phyloP scores from a whole-genome alignment of 2,888 invertebrate genomes.

The Ophioninae sp. region DNA sequence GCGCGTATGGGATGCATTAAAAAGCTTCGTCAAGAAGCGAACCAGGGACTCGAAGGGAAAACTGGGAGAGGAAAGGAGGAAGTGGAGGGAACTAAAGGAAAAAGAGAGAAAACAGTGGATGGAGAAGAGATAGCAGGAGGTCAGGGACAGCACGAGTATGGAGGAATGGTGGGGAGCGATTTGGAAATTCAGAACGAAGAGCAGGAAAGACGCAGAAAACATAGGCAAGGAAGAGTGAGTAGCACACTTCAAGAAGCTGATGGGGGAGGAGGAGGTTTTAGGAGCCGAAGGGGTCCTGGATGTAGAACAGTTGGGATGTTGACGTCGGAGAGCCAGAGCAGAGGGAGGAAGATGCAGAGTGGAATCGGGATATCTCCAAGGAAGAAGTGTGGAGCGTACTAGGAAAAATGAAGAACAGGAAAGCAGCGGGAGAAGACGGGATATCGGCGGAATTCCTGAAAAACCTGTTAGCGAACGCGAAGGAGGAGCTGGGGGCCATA shows the following conservation, averaged over 20 bases:
- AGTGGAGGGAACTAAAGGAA: neutral
- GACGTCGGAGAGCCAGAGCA: neutral
- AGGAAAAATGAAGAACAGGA: constrained; percentile 21
- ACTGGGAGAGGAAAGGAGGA: constrained; percentile 1
- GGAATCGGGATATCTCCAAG: constrained; percentile 12
- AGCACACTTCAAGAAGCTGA: too few species aligned
- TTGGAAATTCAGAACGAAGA: neutral
- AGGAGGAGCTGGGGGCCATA: neutral
- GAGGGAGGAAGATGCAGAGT: neutral
- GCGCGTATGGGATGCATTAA: constrained; percentile 15
- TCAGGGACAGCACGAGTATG: too few species aligned
- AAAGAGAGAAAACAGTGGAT: constrained; percentile 6
- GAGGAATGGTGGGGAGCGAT: constrained; percentile 37
- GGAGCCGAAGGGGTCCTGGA: neutral
- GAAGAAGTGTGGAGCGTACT: constrained; percentile 22
- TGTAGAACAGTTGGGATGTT: neutral
- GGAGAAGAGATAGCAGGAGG: constrained; percentile 26
- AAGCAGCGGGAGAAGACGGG: constrained; percentile 40
- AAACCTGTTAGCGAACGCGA: neutral
- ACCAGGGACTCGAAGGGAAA: constrained; percentile 1
- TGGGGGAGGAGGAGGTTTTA: neutral
- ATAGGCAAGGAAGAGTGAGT: too few species aligned
- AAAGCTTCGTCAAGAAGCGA: constrained; percentile 6
- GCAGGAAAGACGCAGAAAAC: neutral
- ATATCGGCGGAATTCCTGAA: constrained; percentile 35